Base-by-base conservation (phyloP, 1,140 invertebrate species). In the Sitophilus oryzae region DNA sequence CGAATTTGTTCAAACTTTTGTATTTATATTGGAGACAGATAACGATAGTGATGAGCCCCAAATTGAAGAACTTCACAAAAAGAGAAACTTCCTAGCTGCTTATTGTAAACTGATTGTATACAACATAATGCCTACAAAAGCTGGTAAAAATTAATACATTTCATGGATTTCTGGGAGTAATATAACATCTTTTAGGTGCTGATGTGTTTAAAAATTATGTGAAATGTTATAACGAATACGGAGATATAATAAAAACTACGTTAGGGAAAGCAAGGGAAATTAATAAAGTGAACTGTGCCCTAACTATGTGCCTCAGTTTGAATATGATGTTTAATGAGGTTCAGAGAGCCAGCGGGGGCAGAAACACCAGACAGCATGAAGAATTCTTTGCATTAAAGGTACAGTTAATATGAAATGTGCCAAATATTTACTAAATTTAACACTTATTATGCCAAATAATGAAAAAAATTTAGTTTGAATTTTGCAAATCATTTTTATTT, bases 241-340 rank as follows among this genome's bases (percentile, higher is more conserved):
- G 96, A n/a, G 96, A 99, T 72, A 99, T 99, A 47, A 97, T 99
- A 46, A 99, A 99, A 77, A 86, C 89, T 9, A 97, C 96, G 1
- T 75, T 99, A 60, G 89, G 91, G 46, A 98, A 98, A 76, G 91
- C 93, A 1, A 79, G 95, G 58, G 96, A 99, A 74, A 97, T 98
- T 43, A 97, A 96, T 76, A 98, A 97, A 78, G 86, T 94, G 0
- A 89, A 90, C 67, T 98, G 95, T 74, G 94, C 95, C 3, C 79
- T 95, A 59, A 97, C 93, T 2, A 93, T 99, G 82, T 86, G 91
- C 40, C 76, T 93, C 6, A 94, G 93, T 72, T 82, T 97, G 63
- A 93, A 87, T 64, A 86, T 83, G 70, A 77, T 93, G 43, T 96
- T 90, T 74, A 76, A 77, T 60, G 87, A 90, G 59, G 76, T 92